Evolutionary conservation across 2,888 invertebrate genomes (phyloP).

Genomic region (Nomada ferruginata): DNA sequence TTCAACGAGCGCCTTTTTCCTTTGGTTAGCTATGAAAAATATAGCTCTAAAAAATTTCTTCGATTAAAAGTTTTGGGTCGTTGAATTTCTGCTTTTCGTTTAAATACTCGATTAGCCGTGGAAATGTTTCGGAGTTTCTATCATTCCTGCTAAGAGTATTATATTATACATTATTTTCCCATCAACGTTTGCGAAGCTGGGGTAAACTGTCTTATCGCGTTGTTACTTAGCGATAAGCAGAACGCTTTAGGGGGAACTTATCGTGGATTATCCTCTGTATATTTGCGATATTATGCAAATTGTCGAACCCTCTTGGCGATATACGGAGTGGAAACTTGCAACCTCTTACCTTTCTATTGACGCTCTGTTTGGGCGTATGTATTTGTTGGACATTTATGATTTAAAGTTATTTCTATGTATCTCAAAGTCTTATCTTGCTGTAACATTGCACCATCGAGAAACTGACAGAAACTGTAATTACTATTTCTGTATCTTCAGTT

Average conservation of each 20-base stretch:
- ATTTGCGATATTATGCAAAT: constrained; percentile 71
- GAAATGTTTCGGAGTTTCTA: not conserved
- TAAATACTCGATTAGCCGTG: not conserved
- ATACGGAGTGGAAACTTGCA: constrained; percentile 51
- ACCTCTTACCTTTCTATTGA: constrained; percentile 49
- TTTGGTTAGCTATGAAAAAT: too few species aligned
- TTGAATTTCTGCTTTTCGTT: too few species aligned
- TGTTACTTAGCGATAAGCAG: constrained; percentile 68
- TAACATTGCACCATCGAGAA: not conserved
- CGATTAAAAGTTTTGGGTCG: too few species aligned
- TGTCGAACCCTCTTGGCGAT: constrained; percentile 57
- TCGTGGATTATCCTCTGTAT: constrained; percentile 68
- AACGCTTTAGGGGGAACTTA: constrained; percentile 60
- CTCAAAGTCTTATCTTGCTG: not conserved
- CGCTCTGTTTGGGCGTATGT: constrained; percentile 18
- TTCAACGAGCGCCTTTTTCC: too few species aligned
- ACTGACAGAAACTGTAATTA: not conserved
- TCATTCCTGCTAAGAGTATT: not conserved
- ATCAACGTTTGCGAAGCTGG: constrained; percentile 24
- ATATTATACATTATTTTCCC: constrained; percentile 35
- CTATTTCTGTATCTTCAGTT: too few species aligned
- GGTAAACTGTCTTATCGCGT: constrained; percentile 57
- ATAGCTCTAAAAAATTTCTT: too few species aligned
- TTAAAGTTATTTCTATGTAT: not conserved
- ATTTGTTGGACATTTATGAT: constrained; percentile 10